Conservation (phyloP, 2,113 vertebrate species). For the Puma concolor region DNA sequence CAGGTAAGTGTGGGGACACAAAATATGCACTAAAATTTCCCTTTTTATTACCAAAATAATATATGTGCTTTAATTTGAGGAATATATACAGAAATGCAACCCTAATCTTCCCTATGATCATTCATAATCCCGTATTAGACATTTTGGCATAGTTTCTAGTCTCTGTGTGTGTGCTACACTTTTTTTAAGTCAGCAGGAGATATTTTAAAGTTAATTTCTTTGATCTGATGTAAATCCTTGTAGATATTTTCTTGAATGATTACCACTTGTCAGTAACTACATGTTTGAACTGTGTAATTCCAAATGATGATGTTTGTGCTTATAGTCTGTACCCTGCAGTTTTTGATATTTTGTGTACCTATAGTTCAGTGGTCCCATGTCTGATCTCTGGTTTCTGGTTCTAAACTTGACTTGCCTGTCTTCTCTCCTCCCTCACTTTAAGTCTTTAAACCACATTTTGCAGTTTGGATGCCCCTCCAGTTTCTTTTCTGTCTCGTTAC, state of each 20-base stretch:
- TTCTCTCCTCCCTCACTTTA: neutral
- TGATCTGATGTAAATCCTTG: neutral
- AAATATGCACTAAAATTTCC: neutral
- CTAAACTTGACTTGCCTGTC: neutral
- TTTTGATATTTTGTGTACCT: neutral
- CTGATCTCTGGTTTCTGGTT: neutral
- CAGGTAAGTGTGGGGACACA: neutral
- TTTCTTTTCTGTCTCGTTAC: neutral
- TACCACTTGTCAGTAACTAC: neutral
- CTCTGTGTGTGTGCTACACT: neutral
- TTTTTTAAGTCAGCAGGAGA: neutral
- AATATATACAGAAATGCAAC: neutral
- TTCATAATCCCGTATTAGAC: neutral
- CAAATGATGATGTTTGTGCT: neutral
- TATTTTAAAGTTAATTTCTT: slow-evolving; percentile 37
- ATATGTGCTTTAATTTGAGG: neutral
- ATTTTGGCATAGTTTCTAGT: neutral
- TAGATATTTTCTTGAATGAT: neutral
- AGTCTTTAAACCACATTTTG: neutral
- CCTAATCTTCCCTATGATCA: neutral
- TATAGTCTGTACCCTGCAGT: neutral
- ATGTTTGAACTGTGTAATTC: neutral
- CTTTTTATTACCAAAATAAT: neutral
- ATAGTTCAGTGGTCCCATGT: neutral
- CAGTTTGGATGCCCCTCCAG: neutral